Evolutionary conservation across 2,113 vertebrate genomes (phyloP).

Genomic region (Cyphomyrus plagiostoma): DNA sequence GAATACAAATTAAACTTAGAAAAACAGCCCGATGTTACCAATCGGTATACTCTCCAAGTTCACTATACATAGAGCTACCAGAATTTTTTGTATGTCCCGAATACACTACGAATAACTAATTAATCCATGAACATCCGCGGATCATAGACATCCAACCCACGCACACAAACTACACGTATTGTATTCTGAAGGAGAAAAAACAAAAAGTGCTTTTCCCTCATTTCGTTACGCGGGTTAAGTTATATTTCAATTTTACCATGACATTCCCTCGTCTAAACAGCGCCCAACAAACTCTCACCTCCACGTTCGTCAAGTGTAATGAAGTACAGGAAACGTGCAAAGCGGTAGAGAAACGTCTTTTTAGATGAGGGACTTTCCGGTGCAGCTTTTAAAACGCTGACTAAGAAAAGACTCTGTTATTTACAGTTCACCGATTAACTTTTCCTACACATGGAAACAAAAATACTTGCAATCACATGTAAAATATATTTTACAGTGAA

Average conservation of each 20-base stretch:
- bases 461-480: background rate
- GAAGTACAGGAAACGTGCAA: background rate
- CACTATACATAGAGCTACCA: background rate
- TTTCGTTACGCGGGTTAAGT: background rate
- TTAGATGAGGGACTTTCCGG: background rate
- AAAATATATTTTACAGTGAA: background rate
- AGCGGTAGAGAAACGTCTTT: background rate
- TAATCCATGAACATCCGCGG: background rate
- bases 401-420: background rate
- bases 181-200: background rate
- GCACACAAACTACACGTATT: background rate
- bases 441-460: background rate
- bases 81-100: background rate
- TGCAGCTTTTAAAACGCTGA: background rate
- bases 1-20: background rate
- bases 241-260: background rate
- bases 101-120: background rate
- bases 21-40: background rate
- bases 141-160: background rate
- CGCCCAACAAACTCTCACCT: background rate
- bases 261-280: background rate
- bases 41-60: background rate
- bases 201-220: background rate
- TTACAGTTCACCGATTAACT: background rate
- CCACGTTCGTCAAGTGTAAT: background rate